A percentile compares a stretch with the other conserved stretches of the same genome.
These are phyloP conservation scores for Microhierax caerulescens DNA, from an alignment of 2,797 vertebrate genomes.

Conservation along the genomic window DNA sequence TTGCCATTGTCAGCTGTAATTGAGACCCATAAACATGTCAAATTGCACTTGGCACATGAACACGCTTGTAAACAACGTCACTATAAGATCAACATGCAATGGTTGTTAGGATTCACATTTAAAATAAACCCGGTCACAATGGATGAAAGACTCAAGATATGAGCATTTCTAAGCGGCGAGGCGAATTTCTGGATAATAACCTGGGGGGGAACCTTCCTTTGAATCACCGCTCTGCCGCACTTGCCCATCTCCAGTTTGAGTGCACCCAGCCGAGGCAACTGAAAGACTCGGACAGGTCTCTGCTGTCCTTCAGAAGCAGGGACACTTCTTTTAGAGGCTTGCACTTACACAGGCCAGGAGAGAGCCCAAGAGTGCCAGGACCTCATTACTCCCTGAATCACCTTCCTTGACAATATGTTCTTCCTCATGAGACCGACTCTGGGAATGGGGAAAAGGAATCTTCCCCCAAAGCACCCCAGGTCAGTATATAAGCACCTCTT, in stretches of 20 bases:
- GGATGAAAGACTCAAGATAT: neutral
- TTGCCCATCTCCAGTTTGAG: neutral
- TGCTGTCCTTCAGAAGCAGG: neutral
- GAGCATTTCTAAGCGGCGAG: neutral
- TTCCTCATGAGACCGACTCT: neutral
- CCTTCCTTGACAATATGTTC: neutral
- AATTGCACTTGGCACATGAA: neutral
- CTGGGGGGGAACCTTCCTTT: neutral
- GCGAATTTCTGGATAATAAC: neutral
- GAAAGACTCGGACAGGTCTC: neutral
- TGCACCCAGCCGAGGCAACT: neutral
- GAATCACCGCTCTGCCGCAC: neutral
- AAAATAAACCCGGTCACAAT: neutral
- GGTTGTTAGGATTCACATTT: neutral
- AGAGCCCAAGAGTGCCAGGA: neutral
- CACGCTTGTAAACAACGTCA: neutral
- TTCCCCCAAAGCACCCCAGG: neutral
- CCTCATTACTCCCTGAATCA: neutral
- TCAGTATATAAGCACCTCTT: neutral
- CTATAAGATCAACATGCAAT: neutral
- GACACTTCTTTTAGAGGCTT: neutral
- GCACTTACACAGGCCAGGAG: neutral
- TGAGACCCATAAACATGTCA: constrained; percentile 33
- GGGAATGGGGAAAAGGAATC: neutral
- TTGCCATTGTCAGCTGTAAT: constrained; percentile 63